Percentiles rank a stretch among this genome's conserved stretches.
Conservation (phyloP, 2,797 vertebrate genomes). For the Sebastes nivosus region DNA sequence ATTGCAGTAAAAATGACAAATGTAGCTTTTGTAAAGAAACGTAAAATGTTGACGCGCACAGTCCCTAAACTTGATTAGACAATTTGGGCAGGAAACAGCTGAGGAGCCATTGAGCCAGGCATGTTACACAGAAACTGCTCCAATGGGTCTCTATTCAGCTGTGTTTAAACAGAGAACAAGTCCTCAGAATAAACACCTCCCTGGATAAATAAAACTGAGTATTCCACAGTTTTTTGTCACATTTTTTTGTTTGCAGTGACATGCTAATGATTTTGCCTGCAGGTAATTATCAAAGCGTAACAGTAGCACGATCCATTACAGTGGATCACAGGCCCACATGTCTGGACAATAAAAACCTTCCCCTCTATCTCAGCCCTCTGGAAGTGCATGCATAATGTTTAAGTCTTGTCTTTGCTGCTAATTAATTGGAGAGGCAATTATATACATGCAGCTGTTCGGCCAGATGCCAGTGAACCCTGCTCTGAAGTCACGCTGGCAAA, state of each 20-base stretch:
- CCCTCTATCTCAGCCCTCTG: conserved; percentile 46
- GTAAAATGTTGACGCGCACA: background rate
- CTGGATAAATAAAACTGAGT: background rate
- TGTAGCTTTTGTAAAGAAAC: background rate
- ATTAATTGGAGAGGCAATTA: conserved; percentile 81
- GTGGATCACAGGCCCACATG: conserved; percentile 16
- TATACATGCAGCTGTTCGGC: conserved; percentile 78
- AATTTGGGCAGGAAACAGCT: background rate
- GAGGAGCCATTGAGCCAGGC: background rate
- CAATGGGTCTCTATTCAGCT: background rate
- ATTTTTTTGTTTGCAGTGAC: background rate
- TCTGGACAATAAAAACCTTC: conserved; percentile 43
- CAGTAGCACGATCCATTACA: conserved; percentile 2
- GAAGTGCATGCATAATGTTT: conserved; percentile 69
- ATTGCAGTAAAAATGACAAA: background rate
- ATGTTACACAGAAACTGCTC: background rate
- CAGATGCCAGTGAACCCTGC: conserved; percentile 79
- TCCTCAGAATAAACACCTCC: background rate
- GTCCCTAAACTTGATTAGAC: background rate
- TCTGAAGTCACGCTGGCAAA: conserved; percentile 73
- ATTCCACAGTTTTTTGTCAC: background rate
- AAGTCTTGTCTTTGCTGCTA: conserved; percentile 71
- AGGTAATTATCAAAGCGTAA: conserved; percentile 19
- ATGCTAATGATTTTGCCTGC: conserved; percentile 1
- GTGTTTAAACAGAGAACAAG: background rate